Conservation (phyloP, 2,797 vertebrate species). For the Poecile montanus region DNA sequence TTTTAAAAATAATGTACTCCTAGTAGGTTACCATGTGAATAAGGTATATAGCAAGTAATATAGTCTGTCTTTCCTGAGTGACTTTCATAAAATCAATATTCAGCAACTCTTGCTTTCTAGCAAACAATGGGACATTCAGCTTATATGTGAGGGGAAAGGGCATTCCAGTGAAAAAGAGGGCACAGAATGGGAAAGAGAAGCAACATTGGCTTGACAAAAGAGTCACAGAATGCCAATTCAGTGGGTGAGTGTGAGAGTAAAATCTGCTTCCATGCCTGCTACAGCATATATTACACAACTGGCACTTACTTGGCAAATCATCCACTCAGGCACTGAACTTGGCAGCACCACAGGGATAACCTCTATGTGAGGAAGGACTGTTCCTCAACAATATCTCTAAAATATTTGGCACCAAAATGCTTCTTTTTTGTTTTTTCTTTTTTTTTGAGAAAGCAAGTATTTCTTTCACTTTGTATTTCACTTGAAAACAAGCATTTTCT, state of each 20-base stretch:
- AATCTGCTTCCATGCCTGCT: conserved; percentile 67
- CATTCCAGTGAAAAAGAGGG: conserved; percentile 52
- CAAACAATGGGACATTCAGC: conserved; percentile 74
- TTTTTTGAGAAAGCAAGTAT: conserved; percentile 31
- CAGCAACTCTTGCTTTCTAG: conserved; percentile 59
- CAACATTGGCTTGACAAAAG: conserved; percentile 63
- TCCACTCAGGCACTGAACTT: conserved; percentile 58
- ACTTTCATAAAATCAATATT: conserved; percentile 67
- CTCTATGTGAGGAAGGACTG: conserved; percentile 68
- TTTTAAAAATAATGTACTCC: neutral
- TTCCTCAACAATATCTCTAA: conserved; percentile 70
- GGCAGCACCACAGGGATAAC: conserved; percentile 71
- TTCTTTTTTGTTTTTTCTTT: conserved; percentile 24
- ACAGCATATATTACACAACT: conserved; percentile 66
- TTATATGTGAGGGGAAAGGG: conserved; percentile 45
- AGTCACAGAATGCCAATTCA: conserved; percentile 69
- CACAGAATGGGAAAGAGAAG: conserved; percentile 64
- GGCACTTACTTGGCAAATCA: conserved; percentile 77
- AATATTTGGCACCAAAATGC: conserved; percentile 56
- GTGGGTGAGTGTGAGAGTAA: conserved; percentile 66
- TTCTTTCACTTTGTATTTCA: conserved; percentile 2
- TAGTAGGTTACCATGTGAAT: neutral
- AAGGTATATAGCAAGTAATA: neutral
- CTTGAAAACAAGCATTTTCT: conserved; percentile 18
- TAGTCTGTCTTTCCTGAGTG: conserved; percentile 39